Evolutionary conservation across 2,797 vertebrate genomes (phyloP).

Genomic region (Pantherophis alleghaniensis): DNA sequence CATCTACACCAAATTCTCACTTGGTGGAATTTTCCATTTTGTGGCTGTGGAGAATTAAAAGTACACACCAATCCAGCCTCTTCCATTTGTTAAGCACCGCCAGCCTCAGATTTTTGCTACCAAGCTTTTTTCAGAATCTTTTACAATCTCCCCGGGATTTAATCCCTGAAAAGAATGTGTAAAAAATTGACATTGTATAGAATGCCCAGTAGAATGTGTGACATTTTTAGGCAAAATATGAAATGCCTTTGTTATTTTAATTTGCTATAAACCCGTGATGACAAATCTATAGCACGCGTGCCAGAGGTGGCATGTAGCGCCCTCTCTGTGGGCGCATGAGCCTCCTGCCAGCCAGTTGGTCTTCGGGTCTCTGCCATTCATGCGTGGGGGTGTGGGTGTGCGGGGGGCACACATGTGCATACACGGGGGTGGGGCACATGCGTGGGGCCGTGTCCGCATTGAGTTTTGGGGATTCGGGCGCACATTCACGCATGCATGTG

Average conservation of each 20-base stretch:
- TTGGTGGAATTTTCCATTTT: neutral
- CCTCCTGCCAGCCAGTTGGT: no score
- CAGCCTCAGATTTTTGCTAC: neutral
- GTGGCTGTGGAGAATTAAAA: neutral
- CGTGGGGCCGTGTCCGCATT: no score
- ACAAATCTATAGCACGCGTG: no score
- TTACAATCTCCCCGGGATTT: neutral
- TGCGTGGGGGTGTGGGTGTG: no score
- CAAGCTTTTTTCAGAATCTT: neutral
- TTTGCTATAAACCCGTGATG: neutral
- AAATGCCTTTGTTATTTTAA: neutral
- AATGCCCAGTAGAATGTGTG: neutral
- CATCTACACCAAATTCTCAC: neutral
- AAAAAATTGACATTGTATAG: neutral
- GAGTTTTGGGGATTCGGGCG: no score
- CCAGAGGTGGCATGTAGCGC: no score
- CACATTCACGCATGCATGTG: no score
- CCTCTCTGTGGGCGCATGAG: no score
- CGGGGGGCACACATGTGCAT: no score
- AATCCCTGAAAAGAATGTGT: neutral
- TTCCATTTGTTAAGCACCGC: neutral
- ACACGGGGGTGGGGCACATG: no score
- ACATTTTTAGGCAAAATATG: neutral
- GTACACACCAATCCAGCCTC: neutral
- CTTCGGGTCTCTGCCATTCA: no score